These are phyloP conservation scores for Sinopyrophorus schimmeli DNA, from an alignment of 2,888 invertebrate species.

Conservation along the genomic window DNA sequence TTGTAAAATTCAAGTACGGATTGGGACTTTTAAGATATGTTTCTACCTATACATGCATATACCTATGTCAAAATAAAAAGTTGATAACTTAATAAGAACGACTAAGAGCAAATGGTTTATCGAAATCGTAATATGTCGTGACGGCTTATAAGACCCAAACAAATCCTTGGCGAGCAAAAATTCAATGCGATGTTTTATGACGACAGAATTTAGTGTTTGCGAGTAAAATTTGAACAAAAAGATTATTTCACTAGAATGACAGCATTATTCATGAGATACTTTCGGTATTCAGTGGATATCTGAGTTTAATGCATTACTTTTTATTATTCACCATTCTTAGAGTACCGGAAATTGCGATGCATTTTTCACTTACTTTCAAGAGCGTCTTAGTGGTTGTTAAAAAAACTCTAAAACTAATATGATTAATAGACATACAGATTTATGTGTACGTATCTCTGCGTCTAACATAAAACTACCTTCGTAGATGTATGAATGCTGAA, in stretches of 20 bases:
- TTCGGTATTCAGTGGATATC: slow-evolving; percentile 17
- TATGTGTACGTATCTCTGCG: too few species aligned
- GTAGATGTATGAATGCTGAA: too few species aligned
- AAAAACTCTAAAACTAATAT: background rate
- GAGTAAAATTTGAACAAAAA: slow-evolving; percentile 23
- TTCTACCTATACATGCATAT: too few species aligned
- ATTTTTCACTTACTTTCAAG: background rate
- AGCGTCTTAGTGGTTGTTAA: background rate
- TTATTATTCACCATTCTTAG: slow-evolving; percentile 9
- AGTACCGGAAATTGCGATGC: slow-evolving; percentile 10
- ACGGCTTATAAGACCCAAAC: slow-evolving; percentile 31
- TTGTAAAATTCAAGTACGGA: too few species aligned
- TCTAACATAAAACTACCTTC: too few species aligned
- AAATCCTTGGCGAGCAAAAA: slow-evolving; percentile 26
- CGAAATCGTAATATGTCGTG: slow-evolving; percentile 31
- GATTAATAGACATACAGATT: background rate
- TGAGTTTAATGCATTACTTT: slow-evolving; percentile 22
- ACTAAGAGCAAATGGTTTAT: too few species aligned
- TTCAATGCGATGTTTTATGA: slow-evolving; percentile 26
- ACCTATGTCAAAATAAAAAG: too few species aligned
- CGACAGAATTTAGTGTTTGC: slow-evolving; percentile 24
- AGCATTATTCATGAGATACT: slow-evolving; percentile 23
- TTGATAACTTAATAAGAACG: too few species aligned
- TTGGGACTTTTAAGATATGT: too few species aligned
- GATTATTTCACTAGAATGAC: slow-evolving; percentile 22